These are phyloP conservation scores for Lordiphosa andalusiaca DNA, from an alignment of 2,888 invertebrate genomes.

Conservation along the genomic window DNA sequence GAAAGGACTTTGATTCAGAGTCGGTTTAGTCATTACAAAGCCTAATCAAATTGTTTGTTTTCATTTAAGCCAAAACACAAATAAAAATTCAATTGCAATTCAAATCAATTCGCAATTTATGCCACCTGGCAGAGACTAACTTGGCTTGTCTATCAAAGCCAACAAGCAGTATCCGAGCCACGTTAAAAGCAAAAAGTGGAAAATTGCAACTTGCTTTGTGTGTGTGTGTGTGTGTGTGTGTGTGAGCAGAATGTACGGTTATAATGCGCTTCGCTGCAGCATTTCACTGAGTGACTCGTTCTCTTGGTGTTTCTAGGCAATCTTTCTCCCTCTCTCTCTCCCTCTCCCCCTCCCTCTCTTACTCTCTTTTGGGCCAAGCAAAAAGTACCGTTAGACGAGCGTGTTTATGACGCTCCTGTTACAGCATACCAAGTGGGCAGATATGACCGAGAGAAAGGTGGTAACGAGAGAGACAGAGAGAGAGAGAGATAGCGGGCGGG, in stretches of 20 bases:
- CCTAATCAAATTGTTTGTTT: no score
- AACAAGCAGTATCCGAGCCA: conserved; percentile 3
- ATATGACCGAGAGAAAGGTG: not conserved
- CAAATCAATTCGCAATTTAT: conserved; percentile 6
- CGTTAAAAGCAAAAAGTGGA: conserved; percentile 34
- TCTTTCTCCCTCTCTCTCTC: conserved; percentile 7
- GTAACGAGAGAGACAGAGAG: no score
- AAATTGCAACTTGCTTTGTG: conserved; percentile 38
- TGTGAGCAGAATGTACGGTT: conserved; percentile 53
- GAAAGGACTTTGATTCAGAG: no score
- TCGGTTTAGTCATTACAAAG: no score
- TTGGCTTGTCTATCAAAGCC: conserved; percentile 10
- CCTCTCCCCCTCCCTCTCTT: conserved; percentile 6
- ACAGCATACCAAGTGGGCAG: conserved; percentile 54
- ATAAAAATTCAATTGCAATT: not conserved
- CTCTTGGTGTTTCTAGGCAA: conserved; percentile 3
- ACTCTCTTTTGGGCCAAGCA: conserved; percentile 5
- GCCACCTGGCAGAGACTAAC: conserved; percentile 9
- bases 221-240: conserved; percentile 22
- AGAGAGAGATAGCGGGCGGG: not conserved
- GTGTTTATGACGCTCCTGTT: conserved; percentile 71
- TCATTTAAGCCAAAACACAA: no score
- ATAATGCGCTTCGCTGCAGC: conserved; percentile 49
- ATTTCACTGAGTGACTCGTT: conserved; percentile 9
- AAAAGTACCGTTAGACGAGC: conserved; percentile 66